Conservation (phyloP, 1,140 invertebrate genomes). For the Grapholita molesta region DNA sequence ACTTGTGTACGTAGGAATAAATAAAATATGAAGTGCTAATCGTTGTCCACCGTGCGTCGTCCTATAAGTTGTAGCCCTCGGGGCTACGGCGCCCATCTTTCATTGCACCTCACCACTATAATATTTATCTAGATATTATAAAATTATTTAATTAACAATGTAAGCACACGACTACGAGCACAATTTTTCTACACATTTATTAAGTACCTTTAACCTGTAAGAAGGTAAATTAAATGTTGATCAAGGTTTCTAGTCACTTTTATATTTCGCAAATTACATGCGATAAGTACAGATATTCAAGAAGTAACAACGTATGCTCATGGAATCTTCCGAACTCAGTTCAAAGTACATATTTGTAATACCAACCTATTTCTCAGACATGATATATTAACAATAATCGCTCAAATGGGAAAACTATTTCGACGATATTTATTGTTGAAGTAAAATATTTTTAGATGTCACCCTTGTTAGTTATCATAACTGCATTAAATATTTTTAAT, state of each 20-base stretch:
- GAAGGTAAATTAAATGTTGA: constrained; percentile 25
- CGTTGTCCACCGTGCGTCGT: constrained; percentile 36
- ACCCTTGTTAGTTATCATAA: constrained; percentile 59
- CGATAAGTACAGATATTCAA: constrained; percentile 26
- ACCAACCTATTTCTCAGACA: constrained; percentile 33
- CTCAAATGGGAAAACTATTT: constrained; percentile 42
- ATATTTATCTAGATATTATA: constrained; percentile 42
- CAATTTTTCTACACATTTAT: constrained; percentile 42
- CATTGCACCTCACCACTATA: constrained; percentile 36
- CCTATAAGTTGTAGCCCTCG: constrained; percentile 8
- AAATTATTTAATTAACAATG: constrained; percentile 29
- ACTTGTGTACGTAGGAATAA: constrained; percentile 36
- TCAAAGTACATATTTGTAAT: constrained; percentile 38
- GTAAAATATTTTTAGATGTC: constrained; percentile 72
- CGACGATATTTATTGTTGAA: constrained; percentile 52
- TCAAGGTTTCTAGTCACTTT: constrained; percentile 43
- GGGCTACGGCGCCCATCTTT: constrained; percentile 17
- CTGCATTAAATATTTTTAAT: constrained; percentile 46
- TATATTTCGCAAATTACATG: constrained; percentile 36
- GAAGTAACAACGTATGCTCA: constrained; percentile 32
- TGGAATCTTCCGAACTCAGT: constrained; percentile 41
- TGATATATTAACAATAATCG: constrained; percentile 31
- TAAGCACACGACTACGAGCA: constrained; percentile 47
- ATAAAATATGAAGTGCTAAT: constrained; percentile 46
- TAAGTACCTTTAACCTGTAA: constrained; percentile 22